phyloP scores from a whole-genome alignment of 2,113 vertebrate genomes.

The Urocitellus parryii region DNA sequence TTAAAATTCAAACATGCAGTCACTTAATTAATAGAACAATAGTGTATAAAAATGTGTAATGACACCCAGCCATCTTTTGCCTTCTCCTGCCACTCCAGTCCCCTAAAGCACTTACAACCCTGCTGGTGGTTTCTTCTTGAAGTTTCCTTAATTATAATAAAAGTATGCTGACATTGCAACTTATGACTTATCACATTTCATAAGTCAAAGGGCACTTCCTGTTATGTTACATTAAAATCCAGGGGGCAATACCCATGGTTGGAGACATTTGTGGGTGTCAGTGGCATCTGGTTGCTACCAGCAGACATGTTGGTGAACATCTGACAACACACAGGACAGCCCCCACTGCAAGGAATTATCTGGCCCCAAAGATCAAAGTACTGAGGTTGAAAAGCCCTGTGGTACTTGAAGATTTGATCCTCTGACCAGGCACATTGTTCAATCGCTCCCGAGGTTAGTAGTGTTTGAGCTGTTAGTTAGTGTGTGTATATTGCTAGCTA shows the following conservation, averaged over 20 bases:
- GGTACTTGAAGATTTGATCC: accelerated
- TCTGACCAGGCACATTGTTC: accelerated
- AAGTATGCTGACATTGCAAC: neutral
- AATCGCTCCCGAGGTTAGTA: neutral
- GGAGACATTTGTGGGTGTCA: neutral
- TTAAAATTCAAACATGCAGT: neutral
- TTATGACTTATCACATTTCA: neutral
- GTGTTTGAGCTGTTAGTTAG: accelerated
- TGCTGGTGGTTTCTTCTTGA: neutral
- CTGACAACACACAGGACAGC: accelerated
- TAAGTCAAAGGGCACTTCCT: neutral
- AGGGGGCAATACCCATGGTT: neutral
- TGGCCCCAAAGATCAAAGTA: too few relatives aligned
- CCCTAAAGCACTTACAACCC: neutral
- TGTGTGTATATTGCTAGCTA: neutral
- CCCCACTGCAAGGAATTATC: accelerated
- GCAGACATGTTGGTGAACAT: accelerated
- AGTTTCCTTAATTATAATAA: neutral
- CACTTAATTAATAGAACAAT: too few relatives aligned
- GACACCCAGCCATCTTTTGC: neutral
- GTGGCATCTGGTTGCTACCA: neutral
- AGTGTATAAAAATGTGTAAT: accelerated
- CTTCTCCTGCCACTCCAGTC: too few relatives aligned
- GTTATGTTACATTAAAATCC: neutral
- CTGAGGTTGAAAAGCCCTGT: neutral